These are phyloP conservation scores for Salvator merianae DNA, from an alignment of 2,113 vertebrate species.

Conservation along the genomic window DNA sequence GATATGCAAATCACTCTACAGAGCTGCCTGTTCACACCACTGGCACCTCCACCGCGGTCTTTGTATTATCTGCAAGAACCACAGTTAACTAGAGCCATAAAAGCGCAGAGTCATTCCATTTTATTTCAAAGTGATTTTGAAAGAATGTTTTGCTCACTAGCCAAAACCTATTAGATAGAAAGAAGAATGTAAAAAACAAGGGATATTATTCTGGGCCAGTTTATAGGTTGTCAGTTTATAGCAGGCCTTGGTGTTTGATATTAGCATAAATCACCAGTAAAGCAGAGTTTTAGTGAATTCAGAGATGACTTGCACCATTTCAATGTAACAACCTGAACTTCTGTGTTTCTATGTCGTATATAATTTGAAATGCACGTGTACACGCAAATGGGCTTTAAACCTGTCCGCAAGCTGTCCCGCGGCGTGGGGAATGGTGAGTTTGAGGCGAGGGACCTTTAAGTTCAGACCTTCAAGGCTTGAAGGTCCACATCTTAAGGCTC, in stretches of 20 bases:
- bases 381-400: neutral
- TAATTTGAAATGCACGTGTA: neutral
- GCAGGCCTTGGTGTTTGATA: conserved; percentile 34
- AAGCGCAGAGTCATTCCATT: neutral
- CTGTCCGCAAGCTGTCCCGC: neutral
- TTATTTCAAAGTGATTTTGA: neutral
- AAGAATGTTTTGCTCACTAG: neutral
- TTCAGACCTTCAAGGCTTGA: too few species aligned
- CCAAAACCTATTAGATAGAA: conserved; percentile 29
- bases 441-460: too few species aligned
- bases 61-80: too few species aligned
- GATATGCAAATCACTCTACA: neutral
- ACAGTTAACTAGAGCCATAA: too few species aligned
- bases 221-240: conserved; percentile 33
- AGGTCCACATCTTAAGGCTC: too few species aligned
- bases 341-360: conserved; percentile 22
- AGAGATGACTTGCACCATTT: conserved; percentile 22
- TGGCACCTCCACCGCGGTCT: too few species aligned
- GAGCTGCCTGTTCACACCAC: neutral
- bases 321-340: conserved; percentile 45
- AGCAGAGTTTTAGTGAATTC: conserved; percentile 35
- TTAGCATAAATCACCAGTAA: conserved; percentile 57
- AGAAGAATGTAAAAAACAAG: conserved; percentile 25
- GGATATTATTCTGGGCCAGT: conserved; percentile 18
- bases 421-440: too few species aligned